phyloP scores from a whole-genome alignment of 1,140 invertebrate genomes.

The Drosophila bocqueti region DNA sequence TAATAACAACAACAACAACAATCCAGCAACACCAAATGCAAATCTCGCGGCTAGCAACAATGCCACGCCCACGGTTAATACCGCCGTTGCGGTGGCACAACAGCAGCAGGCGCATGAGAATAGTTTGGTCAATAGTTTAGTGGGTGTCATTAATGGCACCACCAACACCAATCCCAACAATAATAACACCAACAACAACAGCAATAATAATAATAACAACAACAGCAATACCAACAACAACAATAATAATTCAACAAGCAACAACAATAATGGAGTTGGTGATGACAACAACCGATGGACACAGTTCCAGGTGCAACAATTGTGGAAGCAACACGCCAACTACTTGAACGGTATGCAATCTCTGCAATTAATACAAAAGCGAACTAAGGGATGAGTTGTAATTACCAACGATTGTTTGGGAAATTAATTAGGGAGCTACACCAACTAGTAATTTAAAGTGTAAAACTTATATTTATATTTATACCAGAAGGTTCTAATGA shows the following conservation, averaged over 20 bases:
- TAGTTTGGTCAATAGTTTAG: slow-evolving; percentile 76
- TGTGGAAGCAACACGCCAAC: slow-evolving; percentile 85
- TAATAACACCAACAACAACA: slow-evolving; percentile 45
- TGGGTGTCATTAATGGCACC: slow-evolving; percentile 70
- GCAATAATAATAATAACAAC: slow-evolving; percentile 52
- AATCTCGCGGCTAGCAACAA: slow-evolving; percentile 60
- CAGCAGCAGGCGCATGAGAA: slow-evolving; percentile 75
- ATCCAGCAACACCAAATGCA: slow-evolving; percentile 81
- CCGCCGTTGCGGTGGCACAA: slow-evolving; percentile 60
- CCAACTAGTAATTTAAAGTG: slow-evolving; percentile 2
- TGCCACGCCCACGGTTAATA: slow-evolving; percentile 64
- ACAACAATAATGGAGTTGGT: slow-evolving; percentile 33
- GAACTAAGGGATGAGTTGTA: background rate
- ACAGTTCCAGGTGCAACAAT: slow-evolving; percentile 84
- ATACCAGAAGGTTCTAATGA: background rate
- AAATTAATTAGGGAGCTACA: background rate
- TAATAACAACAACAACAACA: slow-evolving; percentile 65
- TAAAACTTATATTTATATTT: background rate
- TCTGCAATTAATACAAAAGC: background rate
- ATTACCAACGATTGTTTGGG: background rate
- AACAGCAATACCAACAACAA: slow-evolving; percentile 37
- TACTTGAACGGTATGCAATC: slow-evolving; percentile 83
- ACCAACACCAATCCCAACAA: slow-evolving; percentile 42
- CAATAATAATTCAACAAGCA: slow-evolving; percentile 49
- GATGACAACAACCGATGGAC: slow-evolving; percentile 84